phyloP scores from a whole-genome alignment of 23 tunicate genomes.

The Phallusia fumigata region DNA sequence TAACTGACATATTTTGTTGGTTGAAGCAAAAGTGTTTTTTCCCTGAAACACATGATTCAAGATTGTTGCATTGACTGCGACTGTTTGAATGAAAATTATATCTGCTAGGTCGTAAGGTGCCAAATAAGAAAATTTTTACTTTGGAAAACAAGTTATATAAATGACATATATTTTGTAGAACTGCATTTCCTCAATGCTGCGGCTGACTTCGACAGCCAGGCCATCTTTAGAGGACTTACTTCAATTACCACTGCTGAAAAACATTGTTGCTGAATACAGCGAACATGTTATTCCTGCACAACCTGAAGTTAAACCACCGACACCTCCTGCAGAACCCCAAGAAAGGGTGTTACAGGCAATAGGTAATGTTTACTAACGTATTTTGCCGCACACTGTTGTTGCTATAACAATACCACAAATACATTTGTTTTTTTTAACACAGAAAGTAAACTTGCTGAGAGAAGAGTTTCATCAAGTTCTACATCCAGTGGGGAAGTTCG shows the following conservation, averaged over 20 bases:
- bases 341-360: background rate
- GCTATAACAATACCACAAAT: background rate
- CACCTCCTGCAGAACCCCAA: slow-evolving; percentile 5
- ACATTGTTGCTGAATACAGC: slow-evolving; percentile 15
- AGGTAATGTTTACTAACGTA: background rate
- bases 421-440: background rate
- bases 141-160: background rate
- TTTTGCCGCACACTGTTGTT: no score
- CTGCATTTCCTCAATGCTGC: slow-evolving; percentile 77
- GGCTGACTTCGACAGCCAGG: slow-evolving; percentile 38
- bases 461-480: background rate
- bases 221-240: slow-evolving; percentile 74
- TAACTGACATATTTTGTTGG: no score
- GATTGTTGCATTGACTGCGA: no score
- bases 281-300: background rate
- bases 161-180: slow-evolving; percentile 18
- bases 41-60: no score
- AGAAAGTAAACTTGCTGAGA: background rate
- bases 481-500: background rate
- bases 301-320: background rate
- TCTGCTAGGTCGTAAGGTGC: no score
- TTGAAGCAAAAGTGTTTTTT: no score
- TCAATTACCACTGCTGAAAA: slow-evolving; percentile 31
- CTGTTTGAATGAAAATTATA: no score
- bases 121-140: no score